A percentile compares a stretch with the other conserved stretches of the same genome.
Conservation (phyloP, 2,797 vertebrate genomes). For the Ambastaia sidthimunki region DNA sequence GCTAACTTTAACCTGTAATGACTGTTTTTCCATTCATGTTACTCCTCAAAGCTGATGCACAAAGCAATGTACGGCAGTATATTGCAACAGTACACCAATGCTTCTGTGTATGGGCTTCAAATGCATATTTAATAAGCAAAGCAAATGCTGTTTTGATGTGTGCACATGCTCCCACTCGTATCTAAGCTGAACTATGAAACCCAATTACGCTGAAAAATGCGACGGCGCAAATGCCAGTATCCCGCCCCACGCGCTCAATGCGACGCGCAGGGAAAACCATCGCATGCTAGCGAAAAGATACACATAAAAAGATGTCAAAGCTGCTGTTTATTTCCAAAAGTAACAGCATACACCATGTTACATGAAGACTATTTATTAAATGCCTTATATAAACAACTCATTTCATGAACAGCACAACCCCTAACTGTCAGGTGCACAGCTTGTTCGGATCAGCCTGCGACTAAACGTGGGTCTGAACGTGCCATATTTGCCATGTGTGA, state of each 20-base stretch:
- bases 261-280: not conserved
- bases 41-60: constrained; percentile 17
- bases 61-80: not conserved
- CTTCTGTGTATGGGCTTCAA: constrained; percentile 20
- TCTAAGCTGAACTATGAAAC: constrained; percentile 35
- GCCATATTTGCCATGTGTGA: not conserved
- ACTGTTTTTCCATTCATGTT: constrained; percentile 26
- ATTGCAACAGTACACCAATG: constrained; percentile 18
- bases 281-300: not conserved
- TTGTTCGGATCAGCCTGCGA: not conserved
- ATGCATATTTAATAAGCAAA: constrained; percentile 50
- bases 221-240: constrained; percentile 24
- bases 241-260: not conserved
- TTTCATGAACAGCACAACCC: not conserved
- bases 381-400: not conserved
- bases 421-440: not conserved
- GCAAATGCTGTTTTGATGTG: constrained; percentile 39
- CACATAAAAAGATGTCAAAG: not conserved
- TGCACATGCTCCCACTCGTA: constrained; percentile 22
- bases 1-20: constrained; percentile 25
- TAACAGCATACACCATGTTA: constrained; percentile 4
- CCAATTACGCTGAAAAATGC: constrained; percentile 27
- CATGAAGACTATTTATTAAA: constrained; percentile 4
- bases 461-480: not conserved
- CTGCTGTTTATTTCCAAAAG: constrained; percentile 6